Evolutionary conservation across 2,888 invertebrate species (phyloP), one percentile per base, ranked within the genome.

Genomic region (Ochropacha duplaris): DNA sequence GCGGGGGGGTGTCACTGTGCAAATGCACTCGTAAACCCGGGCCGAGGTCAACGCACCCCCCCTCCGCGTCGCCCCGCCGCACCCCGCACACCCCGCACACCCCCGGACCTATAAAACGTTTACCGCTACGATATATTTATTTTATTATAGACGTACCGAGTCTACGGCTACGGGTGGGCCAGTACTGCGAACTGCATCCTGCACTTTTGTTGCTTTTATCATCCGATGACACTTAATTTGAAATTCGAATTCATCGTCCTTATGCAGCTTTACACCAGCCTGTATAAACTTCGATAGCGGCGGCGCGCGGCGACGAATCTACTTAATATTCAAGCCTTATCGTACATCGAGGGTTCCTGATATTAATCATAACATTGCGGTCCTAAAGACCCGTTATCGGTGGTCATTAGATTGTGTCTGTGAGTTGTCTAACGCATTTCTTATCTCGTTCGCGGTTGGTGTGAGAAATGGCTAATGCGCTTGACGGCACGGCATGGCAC

Each of bases 1-100:
- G 76, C 66, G 74, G 78, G 81, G 84, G 87, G 87, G 86, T 90
- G 89, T 90, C 90, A 89, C 90, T 89, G 89, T 86, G 90, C 90
- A 90, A 90, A 90, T 89, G 90, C 90, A 90, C 87, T 90, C 90
- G 87, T 89, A 88, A 90, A 90, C 86, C 84, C 79, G 82, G 78
- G 77, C 74, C 81, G 88, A 80, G 88, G 89, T 89, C 89, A 88
- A 84, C 86, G 88, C 84, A 78, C 86, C 83, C 84, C 83, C 81
- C 66, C 31, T 31, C 31, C 78, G 69, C 79, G 78, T 73, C 79
- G 61, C 74, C 51, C 62, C 63, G 54, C 72, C 60, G 60, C 64
- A 68, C 71, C 72, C 79, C 81, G 69, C 80, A 59, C 64, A 68
- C 71, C 72, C 79, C 81, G 69, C 80, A 59, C 68, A 65, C 73